Evolutionary conservation across 2,797 vertebrate species (phyloP).

Genomic region (Sylvilagus floridanus): DNA sequence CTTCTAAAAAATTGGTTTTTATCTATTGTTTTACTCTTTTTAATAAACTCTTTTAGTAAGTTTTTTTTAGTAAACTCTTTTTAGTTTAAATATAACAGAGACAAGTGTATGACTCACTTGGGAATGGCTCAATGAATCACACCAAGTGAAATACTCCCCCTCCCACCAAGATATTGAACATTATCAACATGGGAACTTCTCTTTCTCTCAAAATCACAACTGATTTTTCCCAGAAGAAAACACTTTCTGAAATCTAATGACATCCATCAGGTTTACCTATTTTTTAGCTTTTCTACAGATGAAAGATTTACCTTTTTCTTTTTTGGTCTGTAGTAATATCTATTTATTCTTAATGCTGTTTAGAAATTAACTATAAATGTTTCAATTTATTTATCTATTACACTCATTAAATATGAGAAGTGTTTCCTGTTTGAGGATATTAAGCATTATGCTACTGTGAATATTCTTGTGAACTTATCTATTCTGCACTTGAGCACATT

Average conservation of each 20-base stretch:
- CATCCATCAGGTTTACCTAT: background rate
- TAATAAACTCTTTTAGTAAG: no score
- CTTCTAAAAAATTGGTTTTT: background rate
- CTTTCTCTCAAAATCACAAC: background rate
- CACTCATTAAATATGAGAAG: background rate
- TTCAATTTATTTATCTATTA: background rate
- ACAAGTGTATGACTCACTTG: background rate
- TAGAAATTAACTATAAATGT: background rate
- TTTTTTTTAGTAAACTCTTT: background rate
- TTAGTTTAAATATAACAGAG: background rate
- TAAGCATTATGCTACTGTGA: background rate
- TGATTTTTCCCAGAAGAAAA: background rate
- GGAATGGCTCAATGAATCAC: background rate
- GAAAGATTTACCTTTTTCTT: background rate
- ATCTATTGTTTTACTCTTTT: background rate
- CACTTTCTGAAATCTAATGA: background rate
- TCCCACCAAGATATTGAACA: background rate
- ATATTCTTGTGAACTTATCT: background rate
- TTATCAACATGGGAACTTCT: background rate
- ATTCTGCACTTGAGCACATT: background rate
- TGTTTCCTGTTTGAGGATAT: background rate
- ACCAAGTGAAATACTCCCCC: background rate
- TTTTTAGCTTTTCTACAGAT: background rate
- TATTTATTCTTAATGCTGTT: slow-evolving; percentile 20
- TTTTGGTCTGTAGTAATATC: background rate